These are phyloP conservation scores for Folsomia candida DNA, from an alignment of 2,888 invertebrate species.

Conservation along the genomic window DNA sequence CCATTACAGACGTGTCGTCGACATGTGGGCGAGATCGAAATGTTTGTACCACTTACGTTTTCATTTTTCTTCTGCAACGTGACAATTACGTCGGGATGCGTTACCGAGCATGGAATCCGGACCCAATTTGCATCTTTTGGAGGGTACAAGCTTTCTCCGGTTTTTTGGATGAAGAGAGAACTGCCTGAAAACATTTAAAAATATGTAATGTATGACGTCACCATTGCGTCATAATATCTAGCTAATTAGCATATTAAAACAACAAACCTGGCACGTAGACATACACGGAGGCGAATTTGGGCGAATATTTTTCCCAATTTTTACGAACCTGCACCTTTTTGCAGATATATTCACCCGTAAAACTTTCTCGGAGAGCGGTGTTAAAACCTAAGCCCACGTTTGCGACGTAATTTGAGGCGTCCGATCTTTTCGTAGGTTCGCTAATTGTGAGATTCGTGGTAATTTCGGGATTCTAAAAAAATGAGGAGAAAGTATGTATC, in stretches of 20 bases:
- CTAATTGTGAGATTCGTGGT: constrained; percentile 38
- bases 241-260: not conserved
- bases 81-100: constrained; percentile 41
- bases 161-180: constrained; percentile 36
- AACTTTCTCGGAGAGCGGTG: constrained; percentile 24
- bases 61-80: constrained; percentile 32
- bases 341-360: constrained; percentile 46
- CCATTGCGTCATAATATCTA: not conserved
- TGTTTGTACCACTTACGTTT: constrained; percentile 11
- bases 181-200: constrained; percentile 27
- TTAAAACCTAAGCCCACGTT: constrained; percentile 28
- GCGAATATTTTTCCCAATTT: constrained; percentile 16
- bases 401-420: constrained; percentile 24
- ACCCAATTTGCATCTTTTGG: constrained; percentile 22
- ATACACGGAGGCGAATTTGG: constrained; percentile 35
- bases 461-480: constrained; percentile 26
- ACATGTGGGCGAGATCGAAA: too few relatives aligned
- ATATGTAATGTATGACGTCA: not conserved
- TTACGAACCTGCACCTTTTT: constrained; percentile 25
- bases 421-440: constrained; percentile 4
- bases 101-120: constrained; percentile 41
- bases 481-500: too few relatives aligned
- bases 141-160: constrained; percentile 25
- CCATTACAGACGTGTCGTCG: too few relatives aligned
- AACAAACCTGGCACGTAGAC: constrained; percentile 41